Conservation (phyloP, 2,113 vertebrate genomes). For the Cyphotilapia sp. region DNA sequence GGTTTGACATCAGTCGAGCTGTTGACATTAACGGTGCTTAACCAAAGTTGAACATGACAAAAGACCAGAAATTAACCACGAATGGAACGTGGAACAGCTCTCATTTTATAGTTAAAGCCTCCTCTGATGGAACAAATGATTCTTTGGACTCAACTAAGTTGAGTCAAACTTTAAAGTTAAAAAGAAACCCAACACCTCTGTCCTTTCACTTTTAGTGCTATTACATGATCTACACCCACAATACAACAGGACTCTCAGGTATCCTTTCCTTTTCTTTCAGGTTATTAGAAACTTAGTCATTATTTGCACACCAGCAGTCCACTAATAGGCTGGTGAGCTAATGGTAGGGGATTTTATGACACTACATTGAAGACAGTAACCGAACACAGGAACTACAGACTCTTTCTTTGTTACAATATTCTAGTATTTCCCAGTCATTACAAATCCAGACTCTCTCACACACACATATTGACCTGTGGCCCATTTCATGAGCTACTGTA, state of each 20-base stretch:
- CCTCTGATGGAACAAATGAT: not conserved
- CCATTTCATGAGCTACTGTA: conserved; percentile 94
- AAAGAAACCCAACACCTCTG: not conserved
- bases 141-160: not conserved
- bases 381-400: not conserved
- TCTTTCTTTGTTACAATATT: not conserved
- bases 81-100: not conserved
- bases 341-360: not conserved
- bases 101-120: not conserved
- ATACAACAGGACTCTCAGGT: not conserved
- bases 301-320: not conserved
- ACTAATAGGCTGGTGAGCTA: not conserved
- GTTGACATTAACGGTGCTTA: not conserved
- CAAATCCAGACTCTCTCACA: not conserved
- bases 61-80: accelerated
- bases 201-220: not conserved
- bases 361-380: not conserved
- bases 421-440: not conserved
- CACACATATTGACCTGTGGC: conserved; percentile 81
- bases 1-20: not conserved
- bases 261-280: not conserved
- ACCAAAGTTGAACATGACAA: not conserved
- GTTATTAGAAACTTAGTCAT: conserved; percentile 3
- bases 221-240: not conserved
- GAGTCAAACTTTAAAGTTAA: not conserved